Percentiles rank a stretch among this genome's conserved stretches.
These are phyloP conservation scores for Asobara japonica DNA, from an alignment of 1,140 invertebrate genomes.

Conservation along the genomic window DNA sequence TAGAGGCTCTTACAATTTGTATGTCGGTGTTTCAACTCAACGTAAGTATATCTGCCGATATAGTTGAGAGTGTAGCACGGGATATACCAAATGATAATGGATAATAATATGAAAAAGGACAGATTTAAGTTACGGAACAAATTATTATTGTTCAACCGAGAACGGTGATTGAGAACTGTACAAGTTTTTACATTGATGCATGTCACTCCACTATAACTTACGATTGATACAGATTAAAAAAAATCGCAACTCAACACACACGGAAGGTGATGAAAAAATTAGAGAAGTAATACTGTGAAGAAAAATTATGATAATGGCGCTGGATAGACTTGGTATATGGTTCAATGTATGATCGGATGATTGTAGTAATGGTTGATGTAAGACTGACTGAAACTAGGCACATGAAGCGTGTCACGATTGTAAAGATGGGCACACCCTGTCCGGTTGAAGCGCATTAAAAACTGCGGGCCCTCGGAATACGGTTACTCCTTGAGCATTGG, in stretches of 20 bases:
- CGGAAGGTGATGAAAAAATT: not conserved
- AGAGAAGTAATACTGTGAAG: not conserved
- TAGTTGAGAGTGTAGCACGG: not conserved
- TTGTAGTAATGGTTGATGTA: not conserved
- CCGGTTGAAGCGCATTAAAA: not conserved
- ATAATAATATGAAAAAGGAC: too few relatives aligned
- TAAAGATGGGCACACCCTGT: conserved; percentile 24
- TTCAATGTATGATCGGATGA: not conserved
- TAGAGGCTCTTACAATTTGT: not conserved
- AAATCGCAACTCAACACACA: not conserved
- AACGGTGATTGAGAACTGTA: too few relatives aligned
- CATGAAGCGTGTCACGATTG: not conserved
- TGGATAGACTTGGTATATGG: not conserved
- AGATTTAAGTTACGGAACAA: too few relatives aligned
- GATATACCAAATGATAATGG: not conserved
- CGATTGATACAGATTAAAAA: not conserved
- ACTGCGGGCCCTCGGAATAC: not conserved
- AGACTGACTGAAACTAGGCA: too few relatives aligned
- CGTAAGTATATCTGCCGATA: not conserved
- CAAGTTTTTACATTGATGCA: too few relatives aligned
- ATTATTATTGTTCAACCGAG: not conserved
- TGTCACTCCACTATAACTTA: not conserved
- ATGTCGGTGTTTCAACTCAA: not conserved
- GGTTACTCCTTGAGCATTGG: too few relatives aligned
- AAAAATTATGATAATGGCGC: not conserved